Evolutionary conservation across 2,113 vertebrate species (phyloP).

Genomic region (Charadrius vociferus): DNA sequence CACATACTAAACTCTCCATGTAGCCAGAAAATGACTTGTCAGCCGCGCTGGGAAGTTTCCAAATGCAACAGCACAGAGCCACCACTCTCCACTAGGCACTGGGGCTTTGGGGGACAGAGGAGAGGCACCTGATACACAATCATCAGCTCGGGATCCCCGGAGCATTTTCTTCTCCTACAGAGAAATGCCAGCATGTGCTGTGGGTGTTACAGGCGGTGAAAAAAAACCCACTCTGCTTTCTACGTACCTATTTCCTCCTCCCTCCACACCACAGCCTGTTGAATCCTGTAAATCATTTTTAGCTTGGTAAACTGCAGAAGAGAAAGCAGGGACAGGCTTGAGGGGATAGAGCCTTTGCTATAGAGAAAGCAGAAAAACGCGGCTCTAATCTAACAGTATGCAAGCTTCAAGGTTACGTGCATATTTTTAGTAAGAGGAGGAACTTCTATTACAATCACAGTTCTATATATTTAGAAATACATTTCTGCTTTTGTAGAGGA

Average conservation of each 20-base stretch:
- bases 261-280: not conserved
- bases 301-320: not conserved
- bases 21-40: not conserved
- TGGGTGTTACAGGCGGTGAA: not conserved
- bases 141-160: not conserved
- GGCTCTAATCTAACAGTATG: not conserved
- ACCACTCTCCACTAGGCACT: not conserved
- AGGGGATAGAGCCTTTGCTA: not conserved
- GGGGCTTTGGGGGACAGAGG: not conserved
- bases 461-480: not conserved
- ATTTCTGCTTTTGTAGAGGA: not conserved
- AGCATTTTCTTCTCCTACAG: not conserved
- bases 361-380: rapidly evolving
- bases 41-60: not conserved
- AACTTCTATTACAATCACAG: rapidly evolving
- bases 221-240: rapidly evolving
- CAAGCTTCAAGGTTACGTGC: rapidly evolving
- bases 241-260: not conserved
- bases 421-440: not conserved
- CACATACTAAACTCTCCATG: not conserved
- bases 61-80: not conserved
- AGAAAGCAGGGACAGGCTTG: not conserved
- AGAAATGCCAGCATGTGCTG: not conserved
- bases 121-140: rapidly evolving
- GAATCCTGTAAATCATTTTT: not conserved